phyloP scores from a whole-genome alignment of 2,888 invertebrate species.

The Pristionchus japonicus region DNA sequence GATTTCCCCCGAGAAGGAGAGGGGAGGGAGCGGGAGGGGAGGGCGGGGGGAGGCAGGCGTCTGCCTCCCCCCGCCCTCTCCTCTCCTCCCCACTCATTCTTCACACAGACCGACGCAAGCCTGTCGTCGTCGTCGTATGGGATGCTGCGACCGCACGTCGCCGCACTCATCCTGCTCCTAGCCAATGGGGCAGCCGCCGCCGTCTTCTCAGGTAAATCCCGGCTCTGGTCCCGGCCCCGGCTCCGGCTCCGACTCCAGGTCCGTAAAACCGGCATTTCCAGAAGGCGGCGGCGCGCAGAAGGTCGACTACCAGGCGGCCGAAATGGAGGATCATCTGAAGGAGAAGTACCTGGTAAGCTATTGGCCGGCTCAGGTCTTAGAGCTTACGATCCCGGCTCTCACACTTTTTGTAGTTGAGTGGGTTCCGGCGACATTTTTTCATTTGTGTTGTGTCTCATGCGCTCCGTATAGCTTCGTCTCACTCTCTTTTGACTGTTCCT shows the following conservation, averaged over 20 bases:
- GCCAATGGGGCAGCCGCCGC: neutral
- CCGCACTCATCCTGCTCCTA: neutral
- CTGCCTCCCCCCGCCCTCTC: neutral
- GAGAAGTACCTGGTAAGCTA: constrained; percentile 28
- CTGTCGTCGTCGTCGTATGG: constrained; percentile 1
- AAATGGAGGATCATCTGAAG: neutral
- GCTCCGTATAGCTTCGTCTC: neutral
- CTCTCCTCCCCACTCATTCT: neutral
- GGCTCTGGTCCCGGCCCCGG: no score
- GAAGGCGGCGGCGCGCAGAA: constrained; percentile 24
- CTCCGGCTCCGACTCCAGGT: neutral
- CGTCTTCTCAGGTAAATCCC: constrained; percentile 22
- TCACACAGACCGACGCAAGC: neutral
- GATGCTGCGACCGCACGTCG: neutral
- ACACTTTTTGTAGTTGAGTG: neutral
- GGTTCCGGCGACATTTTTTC: neutral
- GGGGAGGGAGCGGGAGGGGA: neutral
- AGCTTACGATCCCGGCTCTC: neutral
- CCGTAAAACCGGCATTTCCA: neutral
- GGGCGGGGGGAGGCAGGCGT: neutral
- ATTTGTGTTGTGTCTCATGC: neutral
- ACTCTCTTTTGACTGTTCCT: neutral
- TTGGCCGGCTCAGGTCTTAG: neutral
- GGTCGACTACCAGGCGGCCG: neutral
- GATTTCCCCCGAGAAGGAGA: neutral